Base-by-base conservation (phyloP, 2,888 invertebrate species). In the Papilio elwesi region DNA sequence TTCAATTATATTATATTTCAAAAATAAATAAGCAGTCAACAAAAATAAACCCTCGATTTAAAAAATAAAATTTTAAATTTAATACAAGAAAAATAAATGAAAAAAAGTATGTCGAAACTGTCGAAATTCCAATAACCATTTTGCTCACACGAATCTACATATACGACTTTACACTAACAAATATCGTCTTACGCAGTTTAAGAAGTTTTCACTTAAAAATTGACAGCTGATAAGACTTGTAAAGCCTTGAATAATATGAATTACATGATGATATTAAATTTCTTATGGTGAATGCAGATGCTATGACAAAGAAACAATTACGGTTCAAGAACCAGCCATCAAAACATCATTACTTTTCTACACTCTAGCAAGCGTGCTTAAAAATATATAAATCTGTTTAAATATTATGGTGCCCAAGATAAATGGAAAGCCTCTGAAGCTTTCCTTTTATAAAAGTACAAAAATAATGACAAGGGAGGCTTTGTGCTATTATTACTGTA, bases 391-490 rank as follows among this genome's bases (percentile, higher is more conserved):
- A 75, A 75, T 76, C 67, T 59, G 38, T 38, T 43, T 43, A 68
- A 73, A 69, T 64, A 49, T 70, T 55, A 74, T 48, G 49, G 16
- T 53, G 62, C 11, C 62, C 43, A 15, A 26, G 63, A 73, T 71
- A 73, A 75, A 76, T 71, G 66, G 11, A 86, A 86, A 85, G 81
- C 81, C 78, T 84, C 83, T 82, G 43, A 59, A 43, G 38, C 10
- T 43, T 62, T 15, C 2, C 85, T 87, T 85, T 88, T 87, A 83
- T 86, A 88, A 90, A 90, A 90, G 89, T 90, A 88, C 88, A 89
- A 86, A 81, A 89, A 85, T 92, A 91, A 93, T 91, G 90, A 92
- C 90, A 86, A 89, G 88, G 90, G 90, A 90, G 90, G 88, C 85
- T 86, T 89, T 76, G 81, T 83, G 89, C 9, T 9, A 38, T 92